Evolutionary conservation across 2,888 invertebrate species (phyloP).

Genomic region (Coleophora flavipennella): DNA sequence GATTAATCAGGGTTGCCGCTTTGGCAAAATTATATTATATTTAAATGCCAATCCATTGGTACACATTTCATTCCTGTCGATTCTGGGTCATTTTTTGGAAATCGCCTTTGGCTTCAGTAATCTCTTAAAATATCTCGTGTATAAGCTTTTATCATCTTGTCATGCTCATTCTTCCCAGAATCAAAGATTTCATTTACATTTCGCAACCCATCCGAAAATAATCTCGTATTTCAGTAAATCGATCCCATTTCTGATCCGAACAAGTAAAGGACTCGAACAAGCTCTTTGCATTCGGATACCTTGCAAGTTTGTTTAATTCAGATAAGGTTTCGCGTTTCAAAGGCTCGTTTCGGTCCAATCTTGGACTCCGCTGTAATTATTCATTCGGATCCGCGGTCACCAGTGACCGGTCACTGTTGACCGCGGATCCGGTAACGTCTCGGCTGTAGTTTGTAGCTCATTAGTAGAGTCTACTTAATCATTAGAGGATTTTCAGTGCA

Average conservation of each 20-base stretch:
- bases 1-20: no score
- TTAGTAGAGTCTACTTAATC: neutral
- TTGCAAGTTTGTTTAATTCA: slow-evolving; percentile 34
- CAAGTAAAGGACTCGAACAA: slow-evolving; percentile 13
- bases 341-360: slow-evolving; percentile 26
- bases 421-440: slow-evolving; percentile 17
- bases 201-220: no score
- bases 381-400: slow-evolving; percentile 43
- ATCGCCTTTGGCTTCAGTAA: slow-evolving; percentile 29
- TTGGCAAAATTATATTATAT: no score
- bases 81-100: no score
- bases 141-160: no score
- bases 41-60: no score
- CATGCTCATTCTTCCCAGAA: no score
- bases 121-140: no score
- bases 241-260: neutral
- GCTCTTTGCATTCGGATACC: slow-evolving; percentile 22
- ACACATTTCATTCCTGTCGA: no score
- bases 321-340: slow-evolving; percentile 52
- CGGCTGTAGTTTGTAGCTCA: no score
- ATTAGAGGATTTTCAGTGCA: no score
- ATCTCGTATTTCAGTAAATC: slow-evolving; percentile 4
- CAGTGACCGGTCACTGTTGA: slow-evolving; percentile 42
- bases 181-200: no score
- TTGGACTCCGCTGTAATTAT: slow-evolving; percentile 52